phyloP scores from a whole-genome alignment of 2,113 vertebrate species.

The Sebastes fasciatus region DNA sequence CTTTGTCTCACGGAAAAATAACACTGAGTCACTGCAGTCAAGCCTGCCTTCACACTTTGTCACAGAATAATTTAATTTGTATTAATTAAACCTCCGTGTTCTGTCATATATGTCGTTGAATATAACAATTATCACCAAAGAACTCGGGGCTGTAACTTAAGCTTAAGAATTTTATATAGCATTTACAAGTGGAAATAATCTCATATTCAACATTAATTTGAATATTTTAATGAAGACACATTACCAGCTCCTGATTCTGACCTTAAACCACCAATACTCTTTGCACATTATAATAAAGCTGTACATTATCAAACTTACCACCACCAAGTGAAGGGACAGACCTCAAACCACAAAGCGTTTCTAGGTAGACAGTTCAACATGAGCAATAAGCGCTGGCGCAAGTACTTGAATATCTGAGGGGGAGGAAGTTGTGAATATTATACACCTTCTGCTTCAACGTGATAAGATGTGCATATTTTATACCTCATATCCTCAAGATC shows the following conservation, averaged over 20 bases:
- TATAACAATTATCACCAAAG: background rate
- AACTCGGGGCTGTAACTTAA: background rate
- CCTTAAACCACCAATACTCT: background rate
- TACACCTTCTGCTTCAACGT: background rate
- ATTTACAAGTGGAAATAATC: no score
- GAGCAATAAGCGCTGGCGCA: background rate
- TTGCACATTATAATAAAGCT: background rate
- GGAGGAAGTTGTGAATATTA: slow-evolving; percentile 20
- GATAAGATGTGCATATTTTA: background rate
- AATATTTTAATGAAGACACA: background rate
- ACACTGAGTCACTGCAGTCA: no score
- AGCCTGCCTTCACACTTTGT: background rate
- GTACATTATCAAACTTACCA: background rate
- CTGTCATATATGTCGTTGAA: background rate
- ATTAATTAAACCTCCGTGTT: background rate
- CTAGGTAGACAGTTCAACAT: slow-evolving; percentile 10
- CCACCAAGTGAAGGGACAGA: background rate
- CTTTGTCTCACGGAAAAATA: background rate
- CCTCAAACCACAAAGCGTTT: background rate
- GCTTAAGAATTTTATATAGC: background rate
- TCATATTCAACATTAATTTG: background rate
- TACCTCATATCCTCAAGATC: background rate
- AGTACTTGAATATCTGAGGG: slow-evolving; percentile 2
- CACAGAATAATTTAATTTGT: background rate
- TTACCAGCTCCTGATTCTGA: background rate